phyloP scores from a whole-genome alignment of 2,797 vertebrate species.

The Peromyscus aztecus region DNA sequence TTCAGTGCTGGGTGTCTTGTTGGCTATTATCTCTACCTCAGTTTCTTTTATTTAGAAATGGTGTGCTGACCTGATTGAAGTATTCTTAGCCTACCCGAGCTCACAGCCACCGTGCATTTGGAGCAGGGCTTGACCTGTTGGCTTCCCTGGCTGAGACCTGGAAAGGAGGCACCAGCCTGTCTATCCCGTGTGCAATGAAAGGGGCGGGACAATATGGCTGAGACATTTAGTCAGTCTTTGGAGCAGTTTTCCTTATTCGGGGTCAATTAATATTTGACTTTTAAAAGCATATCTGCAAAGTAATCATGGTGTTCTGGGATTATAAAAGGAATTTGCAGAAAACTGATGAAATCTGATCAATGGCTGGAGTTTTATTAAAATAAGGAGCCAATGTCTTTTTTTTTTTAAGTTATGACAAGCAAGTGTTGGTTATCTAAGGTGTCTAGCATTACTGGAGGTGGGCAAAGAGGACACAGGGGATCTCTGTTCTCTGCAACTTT shows the following conservation, averaged over 20 bases:
- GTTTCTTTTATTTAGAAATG: conserved; percentile 72
- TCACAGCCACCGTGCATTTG: neutral
- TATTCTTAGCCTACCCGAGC: conserved; percentile 61
- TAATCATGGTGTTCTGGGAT: neutral
- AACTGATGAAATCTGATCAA: conserved; percentile 16
- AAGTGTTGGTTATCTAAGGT: neutral
- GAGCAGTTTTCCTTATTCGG: conserved; percentile 35
- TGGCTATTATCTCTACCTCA: conserved; percentile 47
- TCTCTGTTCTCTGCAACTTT: neutral
- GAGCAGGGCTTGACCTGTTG: neutral
- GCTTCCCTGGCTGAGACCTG: neutral
- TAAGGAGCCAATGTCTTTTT: neutral
- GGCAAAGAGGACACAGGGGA: neutral
- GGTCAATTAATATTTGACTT: conserved; percentile 34
- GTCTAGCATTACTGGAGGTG: neutral
- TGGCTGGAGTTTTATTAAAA: neutral
- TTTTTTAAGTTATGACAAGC: conserved; percentile 9
- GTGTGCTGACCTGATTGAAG: conserved; percentile 55
- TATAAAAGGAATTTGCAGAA: conserved; percentile 4
- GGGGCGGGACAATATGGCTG: neutral
- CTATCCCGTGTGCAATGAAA: neutral
- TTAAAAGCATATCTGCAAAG: neutral
- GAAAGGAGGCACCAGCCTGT: neutral
- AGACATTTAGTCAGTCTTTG: neutral
- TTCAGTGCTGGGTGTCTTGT: neutral